Conservation (phyloP, 1,140 invertebrate species). For the Coptotermes formosanus region DNA sequence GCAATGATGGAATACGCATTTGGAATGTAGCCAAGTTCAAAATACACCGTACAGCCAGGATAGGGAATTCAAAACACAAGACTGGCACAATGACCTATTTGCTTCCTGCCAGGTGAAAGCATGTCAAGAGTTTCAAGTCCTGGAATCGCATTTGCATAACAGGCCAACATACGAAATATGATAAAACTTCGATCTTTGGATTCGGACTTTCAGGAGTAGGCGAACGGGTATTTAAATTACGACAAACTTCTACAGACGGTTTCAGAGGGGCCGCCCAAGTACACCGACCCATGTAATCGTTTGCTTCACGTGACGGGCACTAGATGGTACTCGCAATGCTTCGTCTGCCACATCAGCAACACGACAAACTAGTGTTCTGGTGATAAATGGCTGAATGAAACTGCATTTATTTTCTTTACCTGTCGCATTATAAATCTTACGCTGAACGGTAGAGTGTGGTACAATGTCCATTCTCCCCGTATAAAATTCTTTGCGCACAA, state of each 20-base stretch:
- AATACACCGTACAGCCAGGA: neutral
- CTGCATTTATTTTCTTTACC: neutral
- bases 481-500: conserved; percentile 16
- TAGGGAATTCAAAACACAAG: neutral
- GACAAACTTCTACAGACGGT: neutral
- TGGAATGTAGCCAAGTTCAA: neutral
- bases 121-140: neutral
- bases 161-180: too few relatives aligned
- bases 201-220: too few relatives aligned
- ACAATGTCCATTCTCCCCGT: neutral
- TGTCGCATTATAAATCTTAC: neutral
- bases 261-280: neutral
- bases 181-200: too few relatives aligned
- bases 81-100: neutral
- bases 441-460: neutral
- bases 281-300: neutral
- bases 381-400: neutral
- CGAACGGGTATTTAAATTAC: too few relatives aligned
- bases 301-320: conserved; percentile 4
- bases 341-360: conserved; percentile 28
- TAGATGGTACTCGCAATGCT: conserved; percentile 21
- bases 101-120: neutral
- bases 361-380: neutral
- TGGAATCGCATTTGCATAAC: too few relatives aligned
- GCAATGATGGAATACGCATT: neutral